phyloP scores from a whole-genome alignment of 30 jellyfish, hydroid and myxozoan species.

The Morbakka virulenta region DNA sequence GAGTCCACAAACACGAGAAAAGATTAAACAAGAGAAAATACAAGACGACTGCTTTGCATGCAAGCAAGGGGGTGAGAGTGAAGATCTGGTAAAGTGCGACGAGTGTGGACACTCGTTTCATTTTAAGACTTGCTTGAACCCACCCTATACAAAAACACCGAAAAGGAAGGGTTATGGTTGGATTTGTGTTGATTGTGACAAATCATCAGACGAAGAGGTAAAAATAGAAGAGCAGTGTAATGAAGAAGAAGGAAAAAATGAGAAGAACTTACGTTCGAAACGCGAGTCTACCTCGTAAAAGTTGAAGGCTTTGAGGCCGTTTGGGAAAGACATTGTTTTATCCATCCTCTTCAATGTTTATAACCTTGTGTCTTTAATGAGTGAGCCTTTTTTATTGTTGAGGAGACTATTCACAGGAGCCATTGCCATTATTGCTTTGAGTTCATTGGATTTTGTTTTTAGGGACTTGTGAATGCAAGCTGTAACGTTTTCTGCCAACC shows the following conservation, averaged over 20 bases:
- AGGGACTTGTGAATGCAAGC: too few species aligned
- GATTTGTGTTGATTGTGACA: constrained; percentile 79
- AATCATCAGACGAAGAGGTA: constrained; percentile 35
- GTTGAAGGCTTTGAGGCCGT: too few species aligned
- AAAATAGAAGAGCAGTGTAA: constrained; percentile 34
- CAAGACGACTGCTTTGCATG: constrained; percentile 66
- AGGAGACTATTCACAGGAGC: too few species aligned
- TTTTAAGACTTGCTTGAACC: constrained; percentile 83
- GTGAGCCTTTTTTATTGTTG: too few species aligned
- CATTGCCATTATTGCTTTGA: too few species aligned
- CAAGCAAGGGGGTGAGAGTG: constrained; percentile 58
- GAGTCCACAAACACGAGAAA: constrained; percentile 7
- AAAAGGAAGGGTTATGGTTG: constrained; percentile 72
- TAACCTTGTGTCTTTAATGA: too few species aligned
- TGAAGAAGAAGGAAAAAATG: constrained; percentile 18
- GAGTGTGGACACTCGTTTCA: constrained; percentile 76
- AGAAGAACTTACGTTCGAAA: neutral
- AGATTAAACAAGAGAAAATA: neutral
- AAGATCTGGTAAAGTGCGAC: constrained; percentile 78
- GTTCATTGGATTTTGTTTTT: too few species aligned
- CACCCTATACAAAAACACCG: constrained; percentile 84
- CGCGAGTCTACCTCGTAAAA: neutral
- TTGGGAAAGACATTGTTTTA: too few species aligned
- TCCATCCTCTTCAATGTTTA: too few species aligned
- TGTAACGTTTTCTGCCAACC: too few species aligned